These are phyloP conservation scores for Chaetodon trifascialis DNA, from an alignment of 2,113 vertebrate genomes.

Conservation along the genomic window DNA sequence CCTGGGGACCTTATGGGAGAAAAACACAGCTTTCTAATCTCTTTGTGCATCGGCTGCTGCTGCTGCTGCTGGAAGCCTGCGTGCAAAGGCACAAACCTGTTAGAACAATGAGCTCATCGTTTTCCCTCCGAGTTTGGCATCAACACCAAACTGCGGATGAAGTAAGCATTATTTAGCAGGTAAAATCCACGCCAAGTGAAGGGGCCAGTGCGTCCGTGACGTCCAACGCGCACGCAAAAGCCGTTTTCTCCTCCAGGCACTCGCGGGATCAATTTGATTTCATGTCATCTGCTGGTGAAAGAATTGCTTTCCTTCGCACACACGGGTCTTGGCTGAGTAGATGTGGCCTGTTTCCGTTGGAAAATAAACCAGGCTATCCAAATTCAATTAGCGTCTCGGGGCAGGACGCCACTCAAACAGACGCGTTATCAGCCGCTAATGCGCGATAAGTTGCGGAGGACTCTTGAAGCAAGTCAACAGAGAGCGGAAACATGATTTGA, in stretches of 20 bases:
- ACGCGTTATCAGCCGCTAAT: constrained; percentile 5
- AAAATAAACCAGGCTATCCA: constrained; percentile 10
- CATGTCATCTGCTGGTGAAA: background rate
- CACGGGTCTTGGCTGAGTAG: background rate
- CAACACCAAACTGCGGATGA: constrained; percentile 29
- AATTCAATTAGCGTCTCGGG: constrained; percentile 6
- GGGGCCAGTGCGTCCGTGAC: background rate
- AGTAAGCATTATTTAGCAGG: constrained; percentile 42
- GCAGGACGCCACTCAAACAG: constrained; percentile 3
- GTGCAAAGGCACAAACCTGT: constrained; percentile 60
- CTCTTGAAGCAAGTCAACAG: background rate
- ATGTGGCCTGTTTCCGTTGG: background rate
- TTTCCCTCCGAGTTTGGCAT: constrained; percentile 40
- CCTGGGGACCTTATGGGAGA: constrained; percentile 1
- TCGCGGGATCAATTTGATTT: background rate
- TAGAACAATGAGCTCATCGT: constrained; percentile 72
- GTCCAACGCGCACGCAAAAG: constrained; percentile 18
- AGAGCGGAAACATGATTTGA: background rate
- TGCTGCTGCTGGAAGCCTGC: constrained; percentile 18
- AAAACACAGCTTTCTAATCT: constrained; percentile 31
- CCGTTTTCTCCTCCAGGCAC: background rate
- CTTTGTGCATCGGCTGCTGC: constrained; percentile 34
- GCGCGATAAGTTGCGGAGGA: constrained; percentile 33
- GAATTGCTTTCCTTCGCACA: background rate
- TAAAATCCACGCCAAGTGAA: constrained; percentile 7